phyloP scores from a whole-genome alignment of 2,113 vertebrate species.

The Gambusia holbrooki region DNA sequence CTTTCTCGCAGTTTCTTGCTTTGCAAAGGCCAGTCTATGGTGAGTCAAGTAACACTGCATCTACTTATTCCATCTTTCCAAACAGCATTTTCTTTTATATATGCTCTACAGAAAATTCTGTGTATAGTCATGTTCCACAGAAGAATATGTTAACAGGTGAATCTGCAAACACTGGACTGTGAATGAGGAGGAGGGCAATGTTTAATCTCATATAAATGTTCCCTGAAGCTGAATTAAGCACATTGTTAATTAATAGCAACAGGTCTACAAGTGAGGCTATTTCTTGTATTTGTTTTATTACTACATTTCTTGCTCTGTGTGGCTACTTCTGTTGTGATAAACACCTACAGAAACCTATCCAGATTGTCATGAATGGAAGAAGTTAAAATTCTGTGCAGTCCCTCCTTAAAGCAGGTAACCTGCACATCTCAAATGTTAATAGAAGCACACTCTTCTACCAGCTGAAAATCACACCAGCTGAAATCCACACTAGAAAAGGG shows the following conservation, averaged over 20 bases:
- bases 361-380: neutral
- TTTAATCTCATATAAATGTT: no score
- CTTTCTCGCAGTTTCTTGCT: no score
- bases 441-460: neutral
- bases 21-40: no score
- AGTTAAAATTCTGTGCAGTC: neutral
- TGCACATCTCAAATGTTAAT: neutral
- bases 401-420: no score
- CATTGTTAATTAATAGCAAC: neutral
- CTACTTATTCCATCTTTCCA: no score
- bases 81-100: no score
- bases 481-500: neutral
- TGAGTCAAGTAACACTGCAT: no score
- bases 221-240: neutral
- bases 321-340: neutral
- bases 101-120: no score
- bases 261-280: neutral
- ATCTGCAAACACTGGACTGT: no score
- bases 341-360: neutral
- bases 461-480: neutral
- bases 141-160: no score
- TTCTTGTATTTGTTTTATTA: neutral
- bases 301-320: neutral
- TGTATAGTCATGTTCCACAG: no score
- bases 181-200: no score